These are phyloP conservation scores for Pyrgilauda ruficollis DNA, from an alignment of 2,113 vertebrate genomes.

Conservation along the genomic window DNA sequence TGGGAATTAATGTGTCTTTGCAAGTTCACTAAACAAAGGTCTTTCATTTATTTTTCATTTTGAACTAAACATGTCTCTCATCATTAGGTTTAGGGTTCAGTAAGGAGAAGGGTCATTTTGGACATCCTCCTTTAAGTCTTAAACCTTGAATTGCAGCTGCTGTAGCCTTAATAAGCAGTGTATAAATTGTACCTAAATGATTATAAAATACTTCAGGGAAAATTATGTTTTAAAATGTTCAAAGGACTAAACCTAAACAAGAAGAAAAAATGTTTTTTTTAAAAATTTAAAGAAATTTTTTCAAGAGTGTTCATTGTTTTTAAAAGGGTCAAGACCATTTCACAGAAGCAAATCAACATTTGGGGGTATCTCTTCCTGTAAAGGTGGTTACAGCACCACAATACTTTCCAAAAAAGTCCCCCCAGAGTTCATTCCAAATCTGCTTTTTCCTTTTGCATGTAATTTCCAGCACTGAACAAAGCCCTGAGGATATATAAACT, in stretches of 20 bases:
- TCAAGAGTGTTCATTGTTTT: not conserved
- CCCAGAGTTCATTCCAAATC: not conserved
- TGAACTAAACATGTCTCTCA: not conserved
- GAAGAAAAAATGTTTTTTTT: not conserved
- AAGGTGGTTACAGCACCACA: not conserved
- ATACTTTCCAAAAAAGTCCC: not conserved
- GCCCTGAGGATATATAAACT: not conserved
- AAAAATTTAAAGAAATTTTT: not conserved
- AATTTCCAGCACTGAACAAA: slow-evolving; percentile 28
- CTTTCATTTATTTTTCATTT: not conserved
- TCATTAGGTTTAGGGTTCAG: not conserved
- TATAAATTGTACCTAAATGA: not conserved
- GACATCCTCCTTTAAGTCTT: not conserved
- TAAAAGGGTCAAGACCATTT: not conserved
- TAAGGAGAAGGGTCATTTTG: not conserved
- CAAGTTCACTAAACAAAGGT: not conserved
- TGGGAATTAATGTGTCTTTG: not conserved
- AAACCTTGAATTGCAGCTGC: not conserved
- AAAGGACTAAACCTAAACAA: not conserved
- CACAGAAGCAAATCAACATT: not conserved
- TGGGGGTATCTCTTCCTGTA: not conserved
- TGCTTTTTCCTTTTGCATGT: not conserved
- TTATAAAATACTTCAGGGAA: not conserved
- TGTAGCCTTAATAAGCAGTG: not conserved
- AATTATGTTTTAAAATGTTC: not conserved